phyloP scores from a whole-genome alignment of 2,113 vertebrate species.

The Ptyas mucosa region DNA sequence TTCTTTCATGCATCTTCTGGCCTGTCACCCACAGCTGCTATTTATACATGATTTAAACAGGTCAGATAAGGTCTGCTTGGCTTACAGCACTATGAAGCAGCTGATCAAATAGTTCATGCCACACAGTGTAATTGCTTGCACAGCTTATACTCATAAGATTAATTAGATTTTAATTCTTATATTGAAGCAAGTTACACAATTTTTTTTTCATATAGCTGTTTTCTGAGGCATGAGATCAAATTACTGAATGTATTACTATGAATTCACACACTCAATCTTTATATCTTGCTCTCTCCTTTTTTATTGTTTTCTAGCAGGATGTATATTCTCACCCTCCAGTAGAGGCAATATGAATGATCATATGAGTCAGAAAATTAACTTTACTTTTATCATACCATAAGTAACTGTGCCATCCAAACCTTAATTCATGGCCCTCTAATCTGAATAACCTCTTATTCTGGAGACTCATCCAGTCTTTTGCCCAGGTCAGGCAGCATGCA shows the following conservation, averaged over 20 bases:
- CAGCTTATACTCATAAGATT: constrained; percentile 31
- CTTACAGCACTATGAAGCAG: constrained; percentile 35
- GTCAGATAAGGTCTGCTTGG: constrained; percentile 33
- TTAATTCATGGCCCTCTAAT: no score
- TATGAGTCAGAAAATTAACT: background rate
- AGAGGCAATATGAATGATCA: background rate
- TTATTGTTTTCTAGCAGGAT: background rate
- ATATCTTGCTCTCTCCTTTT: background rate
- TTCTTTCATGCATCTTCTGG: rapidly evolving
- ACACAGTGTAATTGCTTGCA: constrained; percentile 41
- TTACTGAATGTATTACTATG: background rate
- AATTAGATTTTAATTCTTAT: constrained; percentile 40
- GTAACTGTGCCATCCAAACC: no score
- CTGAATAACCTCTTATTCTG: no score
- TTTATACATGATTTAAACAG: constrained; percentile 21
- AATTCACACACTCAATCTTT: background rate
- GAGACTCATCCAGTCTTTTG: no score
- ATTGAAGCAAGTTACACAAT: constrained; percentile 26
- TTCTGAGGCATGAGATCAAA: background rate
- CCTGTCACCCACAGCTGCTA: constrained; percentile 26
- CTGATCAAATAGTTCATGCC: constrained; percentile 63
- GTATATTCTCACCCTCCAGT: background rate
- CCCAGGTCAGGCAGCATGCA: no score
- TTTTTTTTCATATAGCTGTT: constrained; percentile 38
- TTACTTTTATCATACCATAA: no score